A percentile compares a stretch with the other conserved stretches of the same genome.
Evolutionary conservation across 2,888 invertebrate genomes (phyloP).

Genomic region (Siphlonurus alternatus): DNA sequence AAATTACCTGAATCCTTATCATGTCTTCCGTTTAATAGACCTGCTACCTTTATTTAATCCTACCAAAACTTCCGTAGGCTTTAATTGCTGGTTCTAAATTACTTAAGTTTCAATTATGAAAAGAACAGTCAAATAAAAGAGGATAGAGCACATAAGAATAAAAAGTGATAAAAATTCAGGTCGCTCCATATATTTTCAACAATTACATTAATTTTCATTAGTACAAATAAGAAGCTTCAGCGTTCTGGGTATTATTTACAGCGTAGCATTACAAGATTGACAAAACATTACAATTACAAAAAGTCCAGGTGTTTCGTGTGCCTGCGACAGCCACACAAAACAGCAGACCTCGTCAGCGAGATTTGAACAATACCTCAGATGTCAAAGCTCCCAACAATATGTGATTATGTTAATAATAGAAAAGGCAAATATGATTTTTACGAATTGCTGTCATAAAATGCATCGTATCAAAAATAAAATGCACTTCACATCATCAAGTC

Average conservation of each 20-base stretch:
- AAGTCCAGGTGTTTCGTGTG: no score
- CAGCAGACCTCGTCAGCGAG: background rate
- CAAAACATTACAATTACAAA: background rate
- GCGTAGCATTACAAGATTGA: background rate
- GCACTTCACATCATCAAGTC: background rate
- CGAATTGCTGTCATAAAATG: background rate
- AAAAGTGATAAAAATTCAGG: no score
- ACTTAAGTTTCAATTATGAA: no score
- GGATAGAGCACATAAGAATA: no score
- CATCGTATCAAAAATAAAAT: background rate
- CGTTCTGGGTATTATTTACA: background rate
- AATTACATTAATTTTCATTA: background rate
- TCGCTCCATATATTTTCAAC: constrained; percentile 1
- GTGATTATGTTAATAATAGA: background rate
- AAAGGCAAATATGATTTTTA: background rate
- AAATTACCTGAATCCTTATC: no score
- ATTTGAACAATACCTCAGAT: background rate
- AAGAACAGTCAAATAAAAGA: no score
- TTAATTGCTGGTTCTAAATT: no score
- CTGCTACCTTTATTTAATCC: no score
- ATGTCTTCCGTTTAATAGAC: no score
- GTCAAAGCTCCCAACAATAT: background rate
- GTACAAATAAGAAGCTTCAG: background rate
- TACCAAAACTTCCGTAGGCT: no score
- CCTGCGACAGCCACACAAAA: background rate